Percentiles rank a stretch among this genome's conserved stretches.
Evolutionary conservation across 2,888 invertebrate genomes (phyloP).

Genomic region (Latheticus oryzae): DNA sequence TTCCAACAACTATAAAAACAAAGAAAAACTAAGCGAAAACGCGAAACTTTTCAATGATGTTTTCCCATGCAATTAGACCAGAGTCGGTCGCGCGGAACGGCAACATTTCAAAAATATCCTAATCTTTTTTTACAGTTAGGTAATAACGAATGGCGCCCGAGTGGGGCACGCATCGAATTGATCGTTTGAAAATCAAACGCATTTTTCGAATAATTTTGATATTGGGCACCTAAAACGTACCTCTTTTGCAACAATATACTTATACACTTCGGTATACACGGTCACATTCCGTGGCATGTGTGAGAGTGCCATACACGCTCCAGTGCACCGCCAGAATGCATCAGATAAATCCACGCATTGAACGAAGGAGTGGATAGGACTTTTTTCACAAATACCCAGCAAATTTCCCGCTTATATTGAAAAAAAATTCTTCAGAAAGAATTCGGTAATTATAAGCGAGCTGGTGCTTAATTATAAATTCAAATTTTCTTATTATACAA

Average conservation of each 20-base stretch:
- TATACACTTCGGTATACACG: conserved; percentile 62
- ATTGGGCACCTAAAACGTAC: conserved; percentile 17
- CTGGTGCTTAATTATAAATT: too few relatives aligned
- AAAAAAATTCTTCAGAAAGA: too few relatives aligned
- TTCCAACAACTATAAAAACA: conserved; percentile 5
- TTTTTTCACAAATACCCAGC: neutral
- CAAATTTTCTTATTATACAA: too few relatives aligned
- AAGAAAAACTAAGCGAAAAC: too few relatives aligned
- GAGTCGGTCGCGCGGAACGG: conserved; percentile 10
- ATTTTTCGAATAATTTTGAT: conserved; percentile 6
- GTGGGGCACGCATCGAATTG: conserved; percentile 5
- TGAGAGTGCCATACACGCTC: conserved; percentile 46
- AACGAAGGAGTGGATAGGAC: conserved; percentile 12
- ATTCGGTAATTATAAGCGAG: too few relatives aligned
- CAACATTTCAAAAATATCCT: conserved; percentile 18
- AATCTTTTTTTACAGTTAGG: conserved; percentile 23
- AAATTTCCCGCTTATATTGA: too few relatives aligned
- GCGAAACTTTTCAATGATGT: neutral
- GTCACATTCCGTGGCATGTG: conserved; percentile 64
- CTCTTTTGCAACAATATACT: conserved; percentile 6
- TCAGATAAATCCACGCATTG: conserved; percentile 46
- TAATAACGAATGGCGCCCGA: conserved; percentile 13
- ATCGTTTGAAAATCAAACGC: too few relatives aligned
- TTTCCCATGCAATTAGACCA: conserved; percentile 12
- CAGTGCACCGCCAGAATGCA: conserved; percentile 49